Base-by-base conservation (phyloP, 2,888 invertebrate species). In the Drosophila subsilvestris region DNA sequence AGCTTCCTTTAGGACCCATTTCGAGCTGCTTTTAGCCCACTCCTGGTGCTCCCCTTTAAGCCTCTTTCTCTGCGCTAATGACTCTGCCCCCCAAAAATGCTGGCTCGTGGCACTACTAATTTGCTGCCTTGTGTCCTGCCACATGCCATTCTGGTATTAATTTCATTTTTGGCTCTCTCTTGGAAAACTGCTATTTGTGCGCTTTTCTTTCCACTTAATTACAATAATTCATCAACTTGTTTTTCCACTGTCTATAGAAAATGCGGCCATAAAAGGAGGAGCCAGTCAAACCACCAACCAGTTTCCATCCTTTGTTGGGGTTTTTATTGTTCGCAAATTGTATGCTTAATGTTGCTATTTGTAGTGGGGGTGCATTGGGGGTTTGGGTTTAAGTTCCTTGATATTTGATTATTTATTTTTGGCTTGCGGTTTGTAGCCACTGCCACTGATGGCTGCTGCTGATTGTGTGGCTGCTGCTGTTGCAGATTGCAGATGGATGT, bases 191-290 rank as follows among this genome's bases (percentile, higher is more conserved):
- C 58, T 57, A 27, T 61, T 63, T 63, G 58, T 10, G 49, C 22
- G 48, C 17, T 47, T 29, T 65, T 48, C 56, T 17, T 59, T 53
- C 50, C 47, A 44, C 55, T 63, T 82, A 86, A 86, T 86, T 83
- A 66, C 72, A 75, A 71, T 76, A 80, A 83, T 81, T 78, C 69
- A 80, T 78, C 76, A 78, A 70, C 57, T 63, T 68, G 71, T 59
- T 67, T 63, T 67, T 49, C 12, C 20, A 61, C 61, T 47, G 29
- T 56, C 45, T 66, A 54, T 48, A 32, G 63, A 18, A 43, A 43
- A 48, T 37, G 6, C 37, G 37, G 37, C 37, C 37, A 37, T 37
- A 37, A 37, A 37, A 37, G 37, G 37, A 7, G 14, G 14, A 37
- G 7, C 37, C 37, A 32, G 1, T 42, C 27, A 25, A 20, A 17